Conservation (phyloP, 2,888 invertebrate species). For the Lamproptera curius region DNA sequence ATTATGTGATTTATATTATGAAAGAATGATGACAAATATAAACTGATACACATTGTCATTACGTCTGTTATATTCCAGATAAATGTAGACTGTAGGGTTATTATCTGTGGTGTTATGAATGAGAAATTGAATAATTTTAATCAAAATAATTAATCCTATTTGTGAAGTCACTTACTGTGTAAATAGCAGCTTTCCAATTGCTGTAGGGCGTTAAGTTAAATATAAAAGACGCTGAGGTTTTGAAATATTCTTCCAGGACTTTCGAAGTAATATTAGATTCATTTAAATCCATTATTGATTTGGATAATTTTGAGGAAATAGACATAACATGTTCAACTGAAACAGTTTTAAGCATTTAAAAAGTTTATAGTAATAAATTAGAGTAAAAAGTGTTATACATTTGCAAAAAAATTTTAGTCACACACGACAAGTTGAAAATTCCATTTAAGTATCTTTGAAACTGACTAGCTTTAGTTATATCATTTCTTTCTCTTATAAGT, state of each 20-base stretch:
- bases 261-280: slow-evolving; percentile 20
- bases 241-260: slow-evolving; percentile 29
- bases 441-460: too few relatives aligned
- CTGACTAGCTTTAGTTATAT: too few relatives aligned
- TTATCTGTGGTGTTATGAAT: slow-evolving; percentile 35
- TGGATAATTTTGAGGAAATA: slow-evolving; percentile 29
- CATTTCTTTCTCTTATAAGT: too few relatives aligned
- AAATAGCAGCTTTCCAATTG: slow-evolving; percentile 22
- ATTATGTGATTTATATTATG: slow-evolving; percentile 74
- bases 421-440: too few relatives aligned
- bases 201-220: slow-evolving; percentile 9
- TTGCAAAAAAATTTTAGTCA: too few relatives aligned
- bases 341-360: too few relatives aligned
- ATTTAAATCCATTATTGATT: slow-evolving; percentile 32
- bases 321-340: slow-evolving; percentile 43
- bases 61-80: slow-evolving; percentile 84
- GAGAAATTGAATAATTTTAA: not conserved
- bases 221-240: slow-evolving; percentile 23
- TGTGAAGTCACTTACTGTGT: slow-evolving; percentile 28
- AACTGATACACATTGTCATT: slow-evolving; percentile 82
- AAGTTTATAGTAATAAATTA: too few relatives aligned
- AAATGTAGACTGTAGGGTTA: slow-evolving; percentile 80
- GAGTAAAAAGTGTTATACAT: too few relatives aligned
- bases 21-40: slow-evolving; percentile 70
- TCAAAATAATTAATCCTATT: too few relatives aligned